A percentile compares a stretch with the other conserved stretches of the same genome.
These are phyloP conservation scores for Podilymbus podiceps DNA, from an alignment of 2,113 vertebrate species.

Conservation along the genomic window DNA sequence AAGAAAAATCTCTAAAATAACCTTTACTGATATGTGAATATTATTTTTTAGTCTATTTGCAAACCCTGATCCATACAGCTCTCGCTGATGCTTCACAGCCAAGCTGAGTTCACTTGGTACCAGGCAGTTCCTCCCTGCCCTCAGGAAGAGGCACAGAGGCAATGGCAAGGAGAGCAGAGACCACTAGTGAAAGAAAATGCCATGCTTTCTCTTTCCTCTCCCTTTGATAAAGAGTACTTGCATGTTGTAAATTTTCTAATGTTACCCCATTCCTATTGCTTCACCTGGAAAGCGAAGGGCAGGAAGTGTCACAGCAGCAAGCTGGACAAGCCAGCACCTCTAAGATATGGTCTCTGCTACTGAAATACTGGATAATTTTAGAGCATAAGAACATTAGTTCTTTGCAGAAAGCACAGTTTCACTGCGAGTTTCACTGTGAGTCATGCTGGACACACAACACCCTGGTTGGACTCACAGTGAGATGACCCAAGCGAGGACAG, in stretches of 20 bases:
- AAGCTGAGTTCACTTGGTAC: not conserved
- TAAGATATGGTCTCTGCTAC: rapidly evolving
- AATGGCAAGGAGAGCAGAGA: not conserved
- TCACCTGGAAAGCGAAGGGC: not conserved
- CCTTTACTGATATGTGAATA: not conserved
- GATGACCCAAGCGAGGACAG: not conserved
- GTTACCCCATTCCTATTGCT: not conserved
- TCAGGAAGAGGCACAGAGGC: not conserved
- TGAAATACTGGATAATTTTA: not conserved
- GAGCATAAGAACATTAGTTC: not conserved
- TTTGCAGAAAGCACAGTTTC: not conserved
- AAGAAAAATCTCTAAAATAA: not conserved
- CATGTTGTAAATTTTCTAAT: too few species aligned
- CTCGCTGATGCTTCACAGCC: not conserved
- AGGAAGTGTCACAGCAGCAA: not conserved
- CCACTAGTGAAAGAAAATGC: not conserved
- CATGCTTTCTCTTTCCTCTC: not conserved
- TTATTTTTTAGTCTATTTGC: not conserved
- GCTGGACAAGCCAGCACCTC: not conserved
- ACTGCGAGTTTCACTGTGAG: rapidly evolving
- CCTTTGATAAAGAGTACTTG: too few species aligned
- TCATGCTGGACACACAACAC: rapidly evolving
- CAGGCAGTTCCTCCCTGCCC: not conserved
- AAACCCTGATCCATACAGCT: not conserved
- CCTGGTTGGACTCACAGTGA: not conserved